A percentile compares a stretch with the other conserved stretches of the same genome.
Evolutionary conservation across 2,113 vertebrate genomes (phyloP).

Genomic region (Eolophus roseicapilla): DNA sequence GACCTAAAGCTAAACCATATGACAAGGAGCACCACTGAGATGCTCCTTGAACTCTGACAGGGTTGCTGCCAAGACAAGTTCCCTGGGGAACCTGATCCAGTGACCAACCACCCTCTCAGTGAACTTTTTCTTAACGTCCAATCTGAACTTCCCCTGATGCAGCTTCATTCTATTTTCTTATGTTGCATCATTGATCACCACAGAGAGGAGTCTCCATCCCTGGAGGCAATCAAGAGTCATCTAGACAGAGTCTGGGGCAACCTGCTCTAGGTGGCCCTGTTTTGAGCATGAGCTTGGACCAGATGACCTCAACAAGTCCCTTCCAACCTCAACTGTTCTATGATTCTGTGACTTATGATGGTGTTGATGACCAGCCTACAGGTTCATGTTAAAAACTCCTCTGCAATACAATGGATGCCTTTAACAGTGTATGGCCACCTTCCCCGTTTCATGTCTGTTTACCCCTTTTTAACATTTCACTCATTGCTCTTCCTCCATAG

Average conservation of each 20-base stretch:
- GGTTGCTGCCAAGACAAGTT: neutral
- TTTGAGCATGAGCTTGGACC: neutral
- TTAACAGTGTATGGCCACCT: rapidly evolving
- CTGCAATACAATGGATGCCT: neutral
- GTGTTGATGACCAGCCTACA: neutral
- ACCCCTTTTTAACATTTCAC: neutral
- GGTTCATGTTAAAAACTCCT: neutral
- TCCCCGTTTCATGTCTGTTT: rapidly evolving
- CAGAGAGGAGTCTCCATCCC: neutral
- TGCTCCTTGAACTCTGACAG: neutral
- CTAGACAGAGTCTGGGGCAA: neutral
- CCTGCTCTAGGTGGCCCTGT: neutral
- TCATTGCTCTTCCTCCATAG: neutral
- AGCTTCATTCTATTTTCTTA: neutral
- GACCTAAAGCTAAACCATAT: neutral
- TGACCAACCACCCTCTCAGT: neutral
- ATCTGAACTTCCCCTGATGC: neutral
- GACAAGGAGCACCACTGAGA: neutral
- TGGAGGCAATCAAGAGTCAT: neutral
- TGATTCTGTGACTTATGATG: neutral
- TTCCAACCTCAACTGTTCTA: neutral
- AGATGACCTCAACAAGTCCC: neutral
- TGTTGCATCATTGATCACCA: neutral
- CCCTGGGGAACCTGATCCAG: neutral
- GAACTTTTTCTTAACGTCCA: neutral